Evolutionary conservation across 2,113 vertebrate species (phyloP), one percentile per base, ranked within the genome.

Genomic region (Planiliza haematocheilus): DNA sequence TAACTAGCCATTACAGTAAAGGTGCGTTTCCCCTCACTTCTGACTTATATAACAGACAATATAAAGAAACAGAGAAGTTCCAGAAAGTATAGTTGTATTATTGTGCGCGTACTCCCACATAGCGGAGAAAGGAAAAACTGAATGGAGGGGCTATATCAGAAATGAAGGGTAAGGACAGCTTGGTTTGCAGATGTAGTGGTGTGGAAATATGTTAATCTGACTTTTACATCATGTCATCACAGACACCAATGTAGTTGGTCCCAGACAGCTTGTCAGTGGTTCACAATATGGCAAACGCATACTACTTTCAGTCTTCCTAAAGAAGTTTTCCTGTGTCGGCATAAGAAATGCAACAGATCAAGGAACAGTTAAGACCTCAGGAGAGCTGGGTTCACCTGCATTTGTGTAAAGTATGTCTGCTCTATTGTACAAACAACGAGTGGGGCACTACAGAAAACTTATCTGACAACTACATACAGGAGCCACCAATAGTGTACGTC

Each of bases 401-500:
- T 18, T 36, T 16, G 0, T 53, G 18, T 12, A 61, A 24, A 38
- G 16, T 36, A 42, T 39, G 36, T 18, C n/a, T 12, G 21, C 17
- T 14, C 10, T 10, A 39, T 21, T 43, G 52, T 24, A 67, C 49
- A 51, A 36, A 10, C 7, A 13, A 10, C 4, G 7, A 45, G 7
- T n/a, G 5, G 13, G 11, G 7, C 21, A 36, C 11, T 4, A 11
- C 14, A 30, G 24, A 21, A 56, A 46, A 17, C 30, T 1, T n/a
- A 34, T 8, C 59, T 43, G 16, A n/a, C 55, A 64, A 13, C 62
- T 14, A 37, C 12, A 21, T 30, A 10, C 2, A 61, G 14, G 38
- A 50, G 30, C 75, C 43, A 56, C 34, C 18, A 14, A 48, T 13
- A 49, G 11, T 60, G n/a, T 8, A 63, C 43, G 69, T 70, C 72